Percentiles rank a stretch among this genome's conserved stretches.
Conservation (phyloP, 2,888 invertebrate species). For the Physocephala rufipes region DNA sequence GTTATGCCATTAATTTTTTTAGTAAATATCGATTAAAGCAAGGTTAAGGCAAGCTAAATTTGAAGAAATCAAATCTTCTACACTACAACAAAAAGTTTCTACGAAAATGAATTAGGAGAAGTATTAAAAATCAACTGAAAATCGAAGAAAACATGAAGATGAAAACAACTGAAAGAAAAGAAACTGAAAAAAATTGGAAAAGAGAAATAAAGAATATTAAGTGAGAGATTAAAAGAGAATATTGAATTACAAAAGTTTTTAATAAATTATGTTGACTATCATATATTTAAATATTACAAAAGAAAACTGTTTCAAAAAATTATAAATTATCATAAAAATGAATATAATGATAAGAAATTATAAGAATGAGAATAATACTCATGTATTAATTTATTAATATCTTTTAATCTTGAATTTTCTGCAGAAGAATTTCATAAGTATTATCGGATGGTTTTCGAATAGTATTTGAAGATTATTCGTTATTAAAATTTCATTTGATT, state of each 20-base stretch:
- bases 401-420: no score
- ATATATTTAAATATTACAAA: no score
- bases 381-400: slow-evolving; percentile 31
- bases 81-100: slow-evolving; percentile 1
- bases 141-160: slow-evolving; percentile 14
- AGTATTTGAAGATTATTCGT: no score
- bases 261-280: no score
- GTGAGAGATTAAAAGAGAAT: slow-evolving; percentile 31
- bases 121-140: neutral
- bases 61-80: slow-evolving; percentile 11
- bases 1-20: neutral
- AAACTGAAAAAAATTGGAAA: slow-evolving; percentile 37
- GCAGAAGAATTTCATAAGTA: no score
- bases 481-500: no score
- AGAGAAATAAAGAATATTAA: slow-evolving; percentile 33
- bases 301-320: no score
- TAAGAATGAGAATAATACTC: slow-evolving; percentile 28
- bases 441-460: no score
- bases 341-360: no score
- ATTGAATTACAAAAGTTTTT: no score
- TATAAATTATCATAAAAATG: no score
- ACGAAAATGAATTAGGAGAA: neutral
- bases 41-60: slow-evolving; percentile 6
- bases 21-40: neutral
- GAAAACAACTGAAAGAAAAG: slow-evolving; percentile 36